Percentiles rank a stretch among this genome's conserved stretches.
Evolutionary conservation across 2,797 vertebrate species (phyloP).

Genomic region (Gymnocypris eckloni): DNA sequence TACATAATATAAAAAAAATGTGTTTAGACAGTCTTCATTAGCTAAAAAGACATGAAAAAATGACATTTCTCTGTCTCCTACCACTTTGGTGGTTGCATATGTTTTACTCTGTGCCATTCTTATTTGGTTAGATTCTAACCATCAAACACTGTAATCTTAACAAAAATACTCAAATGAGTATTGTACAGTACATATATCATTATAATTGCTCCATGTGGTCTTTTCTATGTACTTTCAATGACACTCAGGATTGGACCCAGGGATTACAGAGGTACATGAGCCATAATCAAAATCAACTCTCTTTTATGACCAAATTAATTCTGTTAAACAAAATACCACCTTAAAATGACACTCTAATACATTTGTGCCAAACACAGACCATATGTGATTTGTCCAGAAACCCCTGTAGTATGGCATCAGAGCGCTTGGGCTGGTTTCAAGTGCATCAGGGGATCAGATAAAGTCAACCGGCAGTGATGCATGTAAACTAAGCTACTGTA

Average conservation of each 20-base stretch:
- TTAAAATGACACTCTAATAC: background rate
- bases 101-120: slow-evolving; percentile 64
- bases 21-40: slow-evolving; percentile 73
- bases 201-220: slow-evolving; percentile 35
- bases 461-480: slow-evolving; percentile 15
- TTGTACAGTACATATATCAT: slow-evolving; percentile 68
- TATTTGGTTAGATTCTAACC: slow-evolving; percentile 73
- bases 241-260: slow-evolving; percentile 33
- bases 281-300: slow-evolving; percentile 28
- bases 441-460: background rate
- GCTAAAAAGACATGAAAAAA: slow-evolving; percentile 72
- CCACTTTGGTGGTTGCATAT: slow-evolving; percentile 65
- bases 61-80: slow-evolving; percentile 62
- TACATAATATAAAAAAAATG: slow-evolving; percentile 65
- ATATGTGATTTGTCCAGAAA: background rate
- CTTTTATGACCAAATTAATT: slow-evolving; percentile 22
- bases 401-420: background rate
- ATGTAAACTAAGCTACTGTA: slow-evolving; percentile 9
- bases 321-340: background rate
- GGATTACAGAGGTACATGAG: slow-evolving; percentile 13
- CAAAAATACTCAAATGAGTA: slow-evolving; percentile 62
- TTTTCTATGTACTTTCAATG: slow-evolving; percentile 3
- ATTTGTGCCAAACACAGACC: slow-evolving; percentile 5
- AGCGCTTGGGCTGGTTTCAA: background rate
- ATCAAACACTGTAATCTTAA: slow-evolving; percentile 63